These are phyloP conservation scores for Potorous gilbertii DNA, from an alignment of 2,797 vertebrate species.

Conservation along the genomic window DNA sequence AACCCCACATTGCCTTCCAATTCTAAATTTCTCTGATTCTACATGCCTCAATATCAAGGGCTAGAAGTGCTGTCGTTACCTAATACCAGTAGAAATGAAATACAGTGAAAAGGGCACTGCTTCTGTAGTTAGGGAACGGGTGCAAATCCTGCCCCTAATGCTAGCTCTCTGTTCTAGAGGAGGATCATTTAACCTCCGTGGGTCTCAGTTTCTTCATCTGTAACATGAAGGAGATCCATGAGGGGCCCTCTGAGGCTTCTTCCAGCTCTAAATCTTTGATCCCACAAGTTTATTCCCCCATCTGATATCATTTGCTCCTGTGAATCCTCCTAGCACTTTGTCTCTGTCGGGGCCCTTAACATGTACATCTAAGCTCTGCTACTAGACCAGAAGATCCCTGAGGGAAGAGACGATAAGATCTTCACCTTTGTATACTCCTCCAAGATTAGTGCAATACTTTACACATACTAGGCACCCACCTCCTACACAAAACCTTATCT, in stretches of 20 bases:
- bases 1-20: too few species aligned
- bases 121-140: too few species aligned
- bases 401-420: neutral
- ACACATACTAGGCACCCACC: neutral
- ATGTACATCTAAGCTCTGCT: neutral
- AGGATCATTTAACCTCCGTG: neutral
- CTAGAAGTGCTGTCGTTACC: neutral
- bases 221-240: neutral
- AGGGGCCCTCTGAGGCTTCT: neutral
- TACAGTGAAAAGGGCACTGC: neutral
- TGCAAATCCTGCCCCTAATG: neutral
- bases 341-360: too few species aligned
- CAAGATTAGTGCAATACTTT: neutral
- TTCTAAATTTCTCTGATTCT: neutral
- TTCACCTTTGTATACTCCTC: neutral
- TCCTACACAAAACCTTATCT: neutral
- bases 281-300: neutral
- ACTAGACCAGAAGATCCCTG: neutral
- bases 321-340: neutral
- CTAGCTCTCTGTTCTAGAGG: neutral
- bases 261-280: neutral
- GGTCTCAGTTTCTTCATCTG: neutral
- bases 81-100: neutral
- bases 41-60: too few species aligned
- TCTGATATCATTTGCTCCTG: neutral